Evolutionary conservation across 2,797 vertebrate species (phyloP), one percentile per base, ranked within the genome.

Genomic region (Parauchenoglanis punctatus): DNA sequence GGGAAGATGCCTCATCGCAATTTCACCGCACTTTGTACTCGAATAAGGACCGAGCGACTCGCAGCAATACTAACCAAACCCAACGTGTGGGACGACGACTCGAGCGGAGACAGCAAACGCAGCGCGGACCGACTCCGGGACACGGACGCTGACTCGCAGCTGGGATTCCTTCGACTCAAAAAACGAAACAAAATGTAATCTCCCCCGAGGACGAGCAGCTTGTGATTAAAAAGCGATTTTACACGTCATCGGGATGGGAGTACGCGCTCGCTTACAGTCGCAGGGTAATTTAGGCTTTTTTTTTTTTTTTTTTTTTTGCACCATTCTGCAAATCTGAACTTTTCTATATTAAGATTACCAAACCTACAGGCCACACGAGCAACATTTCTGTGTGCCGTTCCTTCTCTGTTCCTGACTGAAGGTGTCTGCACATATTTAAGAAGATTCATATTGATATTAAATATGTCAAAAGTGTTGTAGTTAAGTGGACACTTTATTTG

Each of bases 401-500:
- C 17, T 11, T 12, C 63, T 25, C 35, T 0, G 54, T 61, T 61
- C 56, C 31, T 7, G 56, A 81, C 15, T 1, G 52, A 56, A 78
- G 58, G 35, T n/a, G 78, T 81, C 56, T n/a, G 40, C 23, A 46
- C 35, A n/a, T 46, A 59, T 25, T 40, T 23, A 78, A 10, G 13
- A 72, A 11, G 3, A 25, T 61, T 81, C 15, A 25, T 81, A 44
- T 61, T 0, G 6, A 81, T 44, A 61, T 76, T 84, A 56, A 84
- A 56, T n/a, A 59, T 68, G 88, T 84, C 85, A 35, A 25, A 56
- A 49, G 83, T 90, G 89, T 82, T 78, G 90, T 90, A 85, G 77
- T 88, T 87, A 49, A 89, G 88, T 90, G 87, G 76, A 88, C 80
- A 88, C 84, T 35, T 88, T 87, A n/a, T 78, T 81, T 72, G 77